phyloP scores from a whole-genome alignment of 2,888 invertebrate genomes.

The Syritta pipiens region DNA sequence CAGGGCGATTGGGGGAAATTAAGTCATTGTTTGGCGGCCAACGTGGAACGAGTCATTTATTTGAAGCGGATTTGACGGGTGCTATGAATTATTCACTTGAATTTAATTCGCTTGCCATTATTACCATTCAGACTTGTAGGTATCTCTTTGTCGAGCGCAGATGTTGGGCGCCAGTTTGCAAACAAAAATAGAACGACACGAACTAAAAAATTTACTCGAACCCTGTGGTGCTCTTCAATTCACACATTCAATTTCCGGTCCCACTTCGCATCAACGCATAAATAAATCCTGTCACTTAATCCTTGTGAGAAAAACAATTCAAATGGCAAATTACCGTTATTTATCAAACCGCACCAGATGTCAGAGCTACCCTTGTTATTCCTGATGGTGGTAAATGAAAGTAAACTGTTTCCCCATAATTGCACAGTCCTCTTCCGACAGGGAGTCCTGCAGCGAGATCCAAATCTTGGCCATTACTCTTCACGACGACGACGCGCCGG shows the following conservation, averaged over 20 bases:
- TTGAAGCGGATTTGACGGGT: conserved; percentile 27
- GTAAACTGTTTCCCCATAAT: conserved; percentile 45
- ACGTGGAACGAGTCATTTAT: conserved; percentile 46
- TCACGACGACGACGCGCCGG: conserved; percentile 6
- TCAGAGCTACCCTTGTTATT: conserved; percentile 33
- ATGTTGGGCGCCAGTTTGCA: no score
- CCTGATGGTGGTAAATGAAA: conserved; percentile 21
- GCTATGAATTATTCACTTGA: conserved; percentile 17
- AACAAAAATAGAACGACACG: no score
- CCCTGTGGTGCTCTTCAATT: no score
- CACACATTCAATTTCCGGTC: conserved; percentile 39
- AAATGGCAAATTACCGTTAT: conserved; percentile 57
- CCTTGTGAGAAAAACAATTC: conserved; percentile 51
- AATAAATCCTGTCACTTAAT: conserved; percentile 55
- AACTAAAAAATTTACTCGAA: no score
- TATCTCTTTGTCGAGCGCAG: no score
- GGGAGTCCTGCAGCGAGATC: conserved; percentile 59
- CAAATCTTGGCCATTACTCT: conserved; percentile 51
- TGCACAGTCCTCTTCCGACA: conserved; percentile 15
- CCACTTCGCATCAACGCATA: conserved; percentile 15
- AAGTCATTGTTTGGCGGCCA: conserved; percentile 49
- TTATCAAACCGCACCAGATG: conserved; percentile 22
- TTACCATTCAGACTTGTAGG: no score
- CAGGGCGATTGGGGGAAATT: conserved; percentile 39
- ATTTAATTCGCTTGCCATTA: neutral